A percentile compares a stretch with the other conserved stretches of the same genome.
phyloP scores from a whole-genome alignment of 1,140 invertebrate species.

The Lysiphlebus fabarum region DNA sequence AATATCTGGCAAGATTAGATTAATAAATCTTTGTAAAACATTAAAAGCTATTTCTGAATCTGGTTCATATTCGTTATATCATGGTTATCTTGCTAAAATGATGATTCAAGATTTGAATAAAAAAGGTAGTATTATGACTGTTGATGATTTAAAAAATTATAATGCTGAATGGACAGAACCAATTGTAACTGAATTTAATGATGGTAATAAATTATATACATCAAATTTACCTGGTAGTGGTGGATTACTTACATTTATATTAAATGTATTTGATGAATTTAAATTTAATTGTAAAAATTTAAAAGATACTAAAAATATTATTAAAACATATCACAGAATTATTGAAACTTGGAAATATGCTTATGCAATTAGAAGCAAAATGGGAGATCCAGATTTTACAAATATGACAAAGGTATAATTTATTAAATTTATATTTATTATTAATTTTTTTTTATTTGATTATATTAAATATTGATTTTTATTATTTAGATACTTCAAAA shows the following conservation, averaged over 20 bases:
- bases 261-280: slow-evolving; percentile 68
- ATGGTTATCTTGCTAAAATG: slow-evolving; percentile 65
- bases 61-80: slow-evolving; percentile 75
- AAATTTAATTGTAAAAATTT: slow-evolving; percentile 25
- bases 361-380: slow-evolving; percentile 75
- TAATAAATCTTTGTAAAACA: no score
- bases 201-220: slow-evolving; percentile 66
- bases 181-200: slow-evolving; percentile 56
- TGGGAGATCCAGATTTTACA: slow-evolving; percentile 82
- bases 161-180: slow-evolving; percentile 68
- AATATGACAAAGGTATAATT: slow-evolving; percentile 60
- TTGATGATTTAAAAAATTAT: slow-evolving; percentile 65
- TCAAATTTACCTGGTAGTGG: slow-evolving; percentile 79
- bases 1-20: no score
- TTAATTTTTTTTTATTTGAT: no score
- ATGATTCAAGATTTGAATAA: slow-evolving; percentile 71
- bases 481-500: slow-evolving; percentile 55
- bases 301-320: slow-evolving; percentile 45
- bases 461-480: background rate
- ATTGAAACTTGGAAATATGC: slow-evolving; percentile 91
- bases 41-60: slow-evolving; percentile 66
- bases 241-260: slow-evolving; percentile 71
- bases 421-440: no score
- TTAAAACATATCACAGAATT: slow-evolving; percentile 79
- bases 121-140: slow-evolving; percentile 69